A percentile compares a stretch with the other conserved stretches of the same genome.
Evolutionary conservation across 1,140 invertebrate genomes (phyloP).

Genomic region (Panagrolaimus sp.): DNA sequence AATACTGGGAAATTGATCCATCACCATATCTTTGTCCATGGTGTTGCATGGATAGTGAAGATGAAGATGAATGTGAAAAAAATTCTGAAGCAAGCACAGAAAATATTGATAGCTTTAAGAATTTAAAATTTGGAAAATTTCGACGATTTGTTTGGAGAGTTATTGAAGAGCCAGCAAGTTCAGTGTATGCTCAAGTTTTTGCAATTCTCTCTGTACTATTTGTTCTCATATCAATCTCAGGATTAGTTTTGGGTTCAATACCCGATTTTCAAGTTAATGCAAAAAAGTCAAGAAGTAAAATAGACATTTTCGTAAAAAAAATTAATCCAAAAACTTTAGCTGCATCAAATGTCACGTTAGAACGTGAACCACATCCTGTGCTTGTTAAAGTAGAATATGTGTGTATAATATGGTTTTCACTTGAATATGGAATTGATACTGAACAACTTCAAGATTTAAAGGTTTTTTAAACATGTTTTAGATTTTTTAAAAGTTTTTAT

Average conservation of each 20-base stretch:
- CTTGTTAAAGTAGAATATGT: conserved; percentile 58
- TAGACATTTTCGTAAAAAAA: no score
- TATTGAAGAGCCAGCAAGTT: conserved; percentile 51
- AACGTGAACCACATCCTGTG: not conserved
- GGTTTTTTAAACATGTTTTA: conserved; percentile 58
- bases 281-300: conserved; percentile 38
- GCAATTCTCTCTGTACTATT: conserved; percentile 47
- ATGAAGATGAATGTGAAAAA: conserved; percentile 17
- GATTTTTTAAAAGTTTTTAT: conserved; percentile 45
- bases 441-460: conserved; percentile 60
- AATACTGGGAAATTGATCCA: conserved; percentile 42
- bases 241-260: conserved; percentile 55
- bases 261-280: conserved; percentile 55
- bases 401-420: conserved; percentile 62
- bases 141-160: conserved; percentile 46
- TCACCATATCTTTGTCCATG: conserved; percentile 31
- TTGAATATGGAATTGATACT: conserved; percentile 61
- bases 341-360: conserved; percentile 41
- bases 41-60: conserved; percentile 28
- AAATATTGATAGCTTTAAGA: conserved; percentile 35
- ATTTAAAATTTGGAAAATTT: conserved; percentile 29
- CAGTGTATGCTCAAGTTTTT: conserved; percentile 44
- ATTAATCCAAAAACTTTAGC: no score
- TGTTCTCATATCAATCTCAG: conserved; percentile 47
- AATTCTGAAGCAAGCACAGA: conserved; percentile 24